These are phyloP conservation scores for Mnemiopsis leidyi DNA, from an alignment of 37 sponge, comb jelly and placozoan genomes.

Conservation along the genomic window DNA sequence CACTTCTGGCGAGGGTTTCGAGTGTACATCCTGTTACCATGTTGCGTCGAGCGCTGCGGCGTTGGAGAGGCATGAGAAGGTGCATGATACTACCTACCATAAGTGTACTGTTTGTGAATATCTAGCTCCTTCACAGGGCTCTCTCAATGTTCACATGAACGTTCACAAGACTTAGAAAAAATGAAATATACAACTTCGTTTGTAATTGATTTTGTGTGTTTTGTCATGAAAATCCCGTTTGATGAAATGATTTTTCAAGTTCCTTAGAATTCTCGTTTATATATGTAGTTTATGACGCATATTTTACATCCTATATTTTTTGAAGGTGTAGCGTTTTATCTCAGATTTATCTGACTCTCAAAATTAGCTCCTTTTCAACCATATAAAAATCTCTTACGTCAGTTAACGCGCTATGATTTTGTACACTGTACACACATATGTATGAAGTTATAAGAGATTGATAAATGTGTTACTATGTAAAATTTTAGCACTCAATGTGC, in stretches of 20 bases:
- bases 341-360: too few relatives aligned
- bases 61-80: background rate
- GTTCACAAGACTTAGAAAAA: background rate
- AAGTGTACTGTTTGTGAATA: background rate
- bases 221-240: background rate
- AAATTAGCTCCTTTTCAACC: too few relatives aligned
- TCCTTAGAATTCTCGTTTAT: background rate
- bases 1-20: background rate
- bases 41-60: background rate
- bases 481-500: too few relatives aligned
- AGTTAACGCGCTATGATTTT: too few relatives aligned
- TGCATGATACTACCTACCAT: background rate
- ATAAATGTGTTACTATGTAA: too few relatives aligned
- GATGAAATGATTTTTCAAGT: background rate
- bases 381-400: too few relatives aligned
- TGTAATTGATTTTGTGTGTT: background rate
- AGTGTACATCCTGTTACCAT: background rate
- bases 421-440: too few relatives aligned
- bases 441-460: too few relatives aligned
- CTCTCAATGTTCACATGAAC: background rate
- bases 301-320: too few relatives aligned
- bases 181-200: background rate
- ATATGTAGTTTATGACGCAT: too few relatives aligned
- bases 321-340: too few relatives aligned
- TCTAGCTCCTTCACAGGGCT: background rate